Evolutionary conservation across 2,797 vertebrate genomes (phyloP).

Genomic region (Sebastes cheni): DNA sequence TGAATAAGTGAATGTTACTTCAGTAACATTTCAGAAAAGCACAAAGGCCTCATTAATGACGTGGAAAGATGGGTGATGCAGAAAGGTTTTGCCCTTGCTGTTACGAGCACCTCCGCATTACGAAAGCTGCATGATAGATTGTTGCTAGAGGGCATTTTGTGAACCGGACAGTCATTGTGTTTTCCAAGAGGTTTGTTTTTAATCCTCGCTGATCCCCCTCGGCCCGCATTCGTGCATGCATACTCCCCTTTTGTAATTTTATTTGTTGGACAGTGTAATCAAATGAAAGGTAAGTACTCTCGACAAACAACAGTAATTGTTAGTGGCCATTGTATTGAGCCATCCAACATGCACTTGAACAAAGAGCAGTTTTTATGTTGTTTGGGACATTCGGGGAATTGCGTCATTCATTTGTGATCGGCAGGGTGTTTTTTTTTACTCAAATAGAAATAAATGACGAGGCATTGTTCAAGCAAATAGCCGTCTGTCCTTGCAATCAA

Average conservation of each 20-base stretch:
- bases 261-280: constrained; percentile 64
- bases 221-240: constrained; percentile 39
- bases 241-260: constrained; percentile 53
- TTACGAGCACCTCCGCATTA: background rate
- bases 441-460: constrained; percentile 22
- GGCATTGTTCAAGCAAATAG: constrained; percentile 13
- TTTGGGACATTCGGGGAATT: constrained; percentile 38
- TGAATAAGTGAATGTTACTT: background rate
- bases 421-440: constrained; percentile 2
- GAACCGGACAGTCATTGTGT: constrained; percentile 49
- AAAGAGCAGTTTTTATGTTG: constrained; percentile 10
- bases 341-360: constrained; percentile 57
- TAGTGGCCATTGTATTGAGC: constrained; percentile 57
- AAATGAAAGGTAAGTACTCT: constrained; percentile 70
- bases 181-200: constrained; percentile 73
- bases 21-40: background rate
- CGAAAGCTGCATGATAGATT: constrained; percentile 20
- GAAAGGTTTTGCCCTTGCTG: background rate
- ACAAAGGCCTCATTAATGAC: background rate
- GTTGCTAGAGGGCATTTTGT: constrained; percentile 45
- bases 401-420: constrained; percentile 41
- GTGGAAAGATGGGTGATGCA: background rate
- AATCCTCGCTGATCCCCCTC: constrained; percentile 32
- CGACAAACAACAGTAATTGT: constrained; percentile 62
- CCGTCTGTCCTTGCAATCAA: background rate